phyloP scores from a whole-genome alignment of 1,140 invertebrate genomes.

The Eriocheir sinensis region DNA sequence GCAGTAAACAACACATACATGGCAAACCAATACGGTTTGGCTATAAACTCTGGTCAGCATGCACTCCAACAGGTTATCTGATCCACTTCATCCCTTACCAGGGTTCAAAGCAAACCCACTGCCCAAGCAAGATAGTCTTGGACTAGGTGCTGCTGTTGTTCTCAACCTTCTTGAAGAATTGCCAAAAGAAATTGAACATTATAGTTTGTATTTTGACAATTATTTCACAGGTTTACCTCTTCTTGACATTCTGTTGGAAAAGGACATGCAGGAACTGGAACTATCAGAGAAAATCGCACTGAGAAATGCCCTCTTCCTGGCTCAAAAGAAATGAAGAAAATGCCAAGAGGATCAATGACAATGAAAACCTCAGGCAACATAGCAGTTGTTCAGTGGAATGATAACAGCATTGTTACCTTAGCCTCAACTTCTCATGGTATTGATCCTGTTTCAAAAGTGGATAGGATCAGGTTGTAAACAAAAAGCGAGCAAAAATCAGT shows the following conservation, averaged over 20 bases:
- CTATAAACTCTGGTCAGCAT: too few species aligned
- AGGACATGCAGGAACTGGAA: slow-evolving; percentile 36
- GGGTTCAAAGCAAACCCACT: too few species aligned
- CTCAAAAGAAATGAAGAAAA: too few species aligned
- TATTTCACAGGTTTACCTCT: not conserved
- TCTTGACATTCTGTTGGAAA: slow-evolving; percentile 33
- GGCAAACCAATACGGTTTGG: too few species aligned
- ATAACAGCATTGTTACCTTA: not conserved
- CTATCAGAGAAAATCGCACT: slow-evolving; percentile 37
- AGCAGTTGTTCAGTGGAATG: too few species aligned
- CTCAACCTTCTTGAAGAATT: not conserved
- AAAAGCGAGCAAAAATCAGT: too few species aligned
- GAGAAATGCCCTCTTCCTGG: not conserved
- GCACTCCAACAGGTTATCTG: slow-evolving; percentile 9
- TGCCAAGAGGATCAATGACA: too few species aligned
- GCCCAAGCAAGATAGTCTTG: slow-evolving; percentile 11
- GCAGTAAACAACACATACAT: not conserved
- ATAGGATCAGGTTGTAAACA: too few species aligned
- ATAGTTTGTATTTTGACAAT: not conserved
- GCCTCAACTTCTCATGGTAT: not conserved
- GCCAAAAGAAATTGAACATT: too few species aligned
- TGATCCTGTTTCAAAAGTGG: not conserved
- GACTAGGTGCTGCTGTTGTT: not conserved
- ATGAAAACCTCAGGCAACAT: too few species aligned
- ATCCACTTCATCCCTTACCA: too few species aligned